Conservation (phyloP, 2,888 invertebrate genomes). For the Tetropium fuscum region DNA sequence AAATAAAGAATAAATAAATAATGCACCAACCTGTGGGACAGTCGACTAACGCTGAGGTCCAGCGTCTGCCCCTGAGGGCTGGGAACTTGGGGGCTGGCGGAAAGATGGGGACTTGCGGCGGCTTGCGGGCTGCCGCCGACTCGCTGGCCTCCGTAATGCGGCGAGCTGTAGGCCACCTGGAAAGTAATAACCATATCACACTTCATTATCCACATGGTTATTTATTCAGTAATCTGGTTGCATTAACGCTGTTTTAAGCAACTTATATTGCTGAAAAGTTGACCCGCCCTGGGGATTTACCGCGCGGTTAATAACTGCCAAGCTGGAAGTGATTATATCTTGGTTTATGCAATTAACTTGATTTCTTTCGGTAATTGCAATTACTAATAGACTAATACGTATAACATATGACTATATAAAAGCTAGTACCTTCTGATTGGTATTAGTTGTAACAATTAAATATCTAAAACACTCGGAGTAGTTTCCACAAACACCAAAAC, state of each 20-base stretch:
- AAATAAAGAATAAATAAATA: slow-evolving; percentile 38
- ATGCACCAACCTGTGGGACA: slow-evolving; percentile 79
- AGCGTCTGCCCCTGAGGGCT: slow-evolving; percentile 92
- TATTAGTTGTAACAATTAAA: too few species aligned
- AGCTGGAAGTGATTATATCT: too few species aligned
- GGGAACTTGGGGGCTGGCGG: slow-evolving; percentile 90
- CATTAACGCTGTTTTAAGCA: slow-evolving; percentile 48
- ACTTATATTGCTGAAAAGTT: slow-evolving; percentile 30
- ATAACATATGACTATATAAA: too few species aligned
- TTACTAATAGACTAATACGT: too few species aligned
- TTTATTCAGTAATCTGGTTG: slow-evolving; percentile 47
- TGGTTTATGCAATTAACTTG: too few species aligned
- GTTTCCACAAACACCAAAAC: too few species aligned
- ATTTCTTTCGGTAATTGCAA: too few species aligned
- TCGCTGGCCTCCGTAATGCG: slow-evolving; percentile 79
- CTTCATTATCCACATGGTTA: slow-evolving; percentile 51
- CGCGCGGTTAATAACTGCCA: too few species aligned
- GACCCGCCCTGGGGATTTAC: background rate
- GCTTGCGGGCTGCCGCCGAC: slow-evolving; percentile 86
- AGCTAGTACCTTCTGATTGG: too few species aligned
- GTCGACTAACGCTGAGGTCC: slow-evolving; percentile 88
- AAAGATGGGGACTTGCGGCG: slow-evolving; percentile 85
- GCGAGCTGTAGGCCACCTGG: slow-evolving; percentile 82
- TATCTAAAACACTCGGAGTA: too few species aligned
- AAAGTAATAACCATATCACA: slow-evolving; percentile 56